These are phyloP conservation scores for Stenodema calcarata DNA, from an alignment of 2,888 invertebrate species.

Conservation along the genomic window DNA sequence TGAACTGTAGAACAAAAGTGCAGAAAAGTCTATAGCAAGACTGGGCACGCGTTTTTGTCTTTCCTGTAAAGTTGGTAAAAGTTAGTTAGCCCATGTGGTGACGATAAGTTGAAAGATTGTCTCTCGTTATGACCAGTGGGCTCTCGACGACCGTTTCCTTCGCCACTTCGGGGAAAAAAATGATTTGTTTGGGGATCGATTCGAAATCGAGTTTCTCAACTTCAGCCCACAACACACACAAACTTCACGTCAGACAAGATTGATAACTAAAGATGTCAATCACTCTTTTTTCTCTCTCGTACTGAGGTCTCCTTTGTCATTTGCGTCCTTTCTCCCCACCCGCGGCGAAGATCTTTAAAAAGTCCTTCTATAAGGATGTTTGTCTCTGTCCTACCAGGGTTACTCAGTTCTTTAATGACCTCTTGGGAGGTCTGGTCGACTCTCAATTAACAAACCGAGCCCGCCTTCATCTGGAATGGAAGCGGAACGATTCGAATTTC, in stretches of 20 bases:
- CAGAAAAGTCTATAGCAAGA: too few species aligned
- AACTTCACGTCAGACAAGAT: background rate
- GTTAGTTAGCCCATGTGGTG: too few species aligned
- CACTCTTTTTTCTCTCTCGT: background rate
- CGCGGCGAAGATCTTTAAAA: background rate
- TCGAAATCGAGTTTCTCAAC: too few species aligned
- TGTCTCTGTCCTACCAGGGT: background rate
- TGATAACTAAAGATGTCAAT: background rate
- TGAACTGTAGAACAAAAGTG: too few species aligned
- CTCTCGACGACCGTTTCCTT: too few species aligned
- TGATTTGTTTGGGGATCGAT: too few species aligned
- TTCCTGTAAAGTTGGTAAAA: too few species aligned
- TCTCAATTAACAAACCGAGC: background rate
- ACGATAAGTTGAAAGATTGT: too few species aligned
- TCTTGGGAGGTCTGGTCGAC: conserved; percentile 16
- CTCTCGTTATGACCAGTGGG: too few species aligned
- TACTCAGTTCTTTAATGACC: conserved; percentile 20
- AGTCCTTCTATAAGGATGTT: background rate
- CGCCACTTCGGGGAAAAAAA: too few species aligned
- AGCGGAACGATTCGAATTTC: background rate
- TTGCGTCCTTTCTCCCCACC: background rate
- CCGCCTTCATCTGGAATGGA: background rate
- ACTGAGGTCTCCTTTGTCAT: background rate
- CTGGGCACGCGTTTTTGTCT: too few species aligned
- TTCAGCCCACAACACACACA: background rate